Base-by-base conservation (phyloP, 2,888 invertebrate genomes). In the Himalopsyche tibetana region DNA sequence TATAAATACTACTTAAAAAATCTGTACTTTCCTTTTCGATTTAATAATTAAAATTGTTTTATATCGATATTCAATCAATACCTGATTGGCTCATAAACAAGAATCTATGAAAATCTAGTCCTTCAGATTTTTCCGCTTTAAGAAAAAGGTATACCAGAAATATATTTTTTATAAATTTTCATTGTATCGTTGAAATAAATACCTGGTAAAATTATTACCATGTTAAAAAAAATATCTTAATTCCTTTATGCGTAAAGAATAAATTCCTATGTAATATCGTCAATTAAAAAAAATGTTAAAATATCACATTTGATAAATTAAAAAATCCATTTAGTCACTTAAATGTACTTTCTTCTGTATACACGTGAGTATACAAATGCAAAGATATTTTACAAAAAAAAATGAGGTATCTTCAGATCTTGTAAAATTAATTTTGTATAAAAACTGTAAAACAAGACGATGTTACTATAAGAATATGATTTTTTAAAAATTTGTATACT, bases 301-400 rank as follows among this genome's bases (percentile, higher is more conserved):
- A 51, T 51, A 51, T 15, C 51, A 15, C 51, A 51, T 15, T 15
- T 15, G 3, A 15, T 8, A 19, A 6, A 63, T 3, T 63, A 19
- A 28, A 63, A 19, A 63, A 63, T 19, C 5, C 11, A 28, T 80
- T 80, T 36, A 80, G 38, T 80, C 42, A 80, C 42, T 40, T 42
- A 51, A 83, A 84, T 84, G 84, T 69, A 82, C 88, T 88, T 87
- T 87, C 85, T 86, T 88, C 86, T 84, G 86, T 88, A 88, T 88
- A 88, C 85, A 69, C 51, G 42, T 63, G 51, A 80, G 86, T 87
- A 88, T 88, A 88, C 87, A 88, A 84, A 88, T 85, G 85, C 80
- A 85, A 88, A 88, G 88, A 84, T 55, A 80, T 88, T 51, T 84
- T 81, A 51, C 15, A 17, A 40, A 83, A 83, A 80, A 80, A 36